phyloP scores from a whole-genome alignment of 2,113 vertebrate genomes.

The Lepidiolamprologus cunningtoni region DNA sequence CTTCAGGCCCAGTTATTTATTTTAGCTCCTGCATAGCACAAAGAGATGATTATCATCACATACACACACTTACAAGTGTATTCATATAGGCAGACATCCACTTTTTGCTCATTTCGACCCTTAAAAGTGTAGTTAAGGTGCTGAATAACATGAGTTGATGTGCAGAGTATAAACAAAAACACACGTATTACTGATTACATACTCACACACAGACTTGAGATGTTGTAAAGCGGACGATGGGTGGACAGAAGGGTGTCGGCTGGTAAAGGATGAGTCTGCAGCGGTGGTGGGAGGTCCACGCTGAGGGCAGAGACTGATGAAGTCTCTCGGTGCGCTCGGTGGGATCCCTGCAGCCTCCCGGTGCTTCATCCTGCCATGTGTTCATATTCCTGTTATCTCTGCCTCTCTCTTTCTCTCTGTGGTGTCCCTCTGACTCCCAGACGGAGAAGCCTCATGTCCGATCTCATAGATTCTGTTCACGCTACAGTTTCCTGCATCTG shows the following conservation, averaged over 20 bases:
- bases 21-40: not conserved
- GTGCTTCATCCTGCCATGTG: not conserved
- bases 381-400: not conserved
- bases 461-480: not conserved
- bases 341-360: not conserved
- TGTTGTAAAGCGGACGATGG: not conserved
- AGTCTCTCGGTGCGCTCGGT: not conserved
- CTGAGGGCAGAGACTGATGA: constrained; percentile 13
- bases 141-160: not conserved
- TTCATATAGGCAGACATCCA: not conserved
- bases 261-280: constrained; percentile 14
- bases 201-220: not conserved
- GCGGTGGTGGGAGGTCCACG: constrained; percentile 8
- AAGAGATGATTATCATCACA: not conserved
- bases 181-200: not conserved
- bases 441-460: not conserved
- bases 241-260: constrained; percentile 7
- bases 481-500: not conserved
- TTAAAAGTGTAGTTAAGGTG: not conserved
- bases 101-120: not conserved
- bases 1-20: not conserved
- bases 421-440: not conserved
- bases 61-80: not conserved
- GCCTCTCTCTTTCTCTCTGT: not conserved
- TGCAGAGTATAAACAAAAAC: not conserved